phyloP scores from a whole-genome alignment of 2,113 vertebrate species.

The Serilophus lunatus region DNA sequence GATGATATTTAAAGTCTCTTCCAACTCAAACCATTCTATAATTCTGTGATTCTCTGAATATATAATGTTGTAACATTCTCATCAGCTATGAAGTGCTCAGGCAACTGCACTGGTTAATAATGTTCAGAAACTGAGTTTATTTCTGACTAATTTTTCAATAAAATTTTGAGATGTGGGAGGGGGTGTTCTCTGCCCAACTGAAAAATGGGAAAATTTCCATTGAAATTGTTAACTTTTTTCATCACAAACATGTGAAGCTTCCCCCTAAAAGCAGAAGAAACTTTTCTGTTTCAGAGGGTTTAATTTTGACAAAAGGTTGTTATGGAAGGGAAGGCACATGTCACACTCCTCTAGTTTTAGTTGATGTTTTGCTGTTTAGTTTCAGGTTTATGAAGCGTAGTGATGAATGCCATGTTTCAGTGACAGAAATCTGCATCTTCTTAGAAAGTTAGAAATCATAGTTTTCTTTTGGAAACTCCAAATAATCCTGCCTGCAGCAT shows the following conservation, averaged over 20 bases:
- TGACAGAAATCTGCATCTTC: not conserved
- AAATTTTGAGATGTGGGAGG: too few relatives aligned
- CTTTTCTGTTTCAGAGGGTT: not conserved
- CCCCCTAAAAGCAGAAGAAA: not conserved
- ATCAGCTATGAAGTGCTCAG: not conserved
- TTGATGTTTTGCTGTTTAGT: not conserved
- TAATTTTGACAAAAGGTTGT: not conserved
- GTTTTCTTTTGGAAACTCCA: not conserved
- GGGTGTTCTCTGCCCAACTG: not conserved
- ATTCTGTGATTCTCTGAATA: not conserved
- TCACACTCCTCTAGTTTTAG: not conserved
- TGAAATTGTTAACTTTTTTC: not conserved
- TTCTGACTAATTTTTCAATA: not conserved
- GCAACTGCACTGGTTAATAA: not conserved
- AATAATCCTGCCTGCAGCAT: not conserved
- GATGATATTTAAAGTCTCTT: accelerated
- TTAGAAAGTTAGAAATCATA: not conserved
- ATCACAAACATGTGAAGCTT: not conserved
- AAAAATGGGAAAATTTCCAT: not conserved
- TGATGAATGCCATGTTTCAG: not conserved
- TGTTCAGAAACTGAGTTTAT: not conserved
- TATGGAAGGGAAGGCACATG: not conserved
- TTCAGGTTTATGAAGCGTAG: not conserved
- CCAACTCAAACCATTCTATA: not conserved
- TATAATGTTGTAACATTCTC: not conserved